These are phyloP conservation scores for Ophthalmotilapia sp. DNA, from an alignment of 2,113 vertebrate species.

Conservation along the genomic window DNA sequence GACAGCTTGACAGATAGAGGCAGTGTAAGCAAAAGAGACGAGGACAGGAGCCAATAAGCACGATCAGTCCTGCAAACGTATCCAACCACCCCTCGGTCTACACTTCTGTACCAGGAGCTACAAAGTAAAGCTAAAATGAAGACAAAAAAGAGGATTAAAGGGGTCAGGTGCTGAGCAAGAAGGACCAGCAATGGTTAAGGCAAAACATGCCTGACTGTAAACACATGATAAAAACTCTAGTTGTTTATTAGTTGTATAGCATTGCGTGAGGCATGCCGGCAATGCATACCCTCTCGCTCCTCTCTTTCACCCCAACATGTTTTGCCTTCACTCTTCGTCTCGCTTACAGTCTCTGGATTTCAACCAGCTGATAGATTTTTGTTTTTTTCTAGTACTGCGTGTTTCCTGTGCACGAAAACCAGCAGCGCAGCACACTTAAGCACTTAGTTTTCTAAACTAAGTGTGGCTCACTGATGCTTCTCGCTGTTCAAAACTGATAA, in stretches of 20 bases:
- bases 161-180: background rate
- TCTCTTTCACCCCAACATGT: background rate
- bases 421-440: background rate
- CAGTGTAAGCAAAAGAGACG: conserved; percentile 21
- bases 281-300: background rate
- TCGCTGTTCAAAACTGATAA: background rate
- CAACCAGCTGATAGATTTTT: background rate
- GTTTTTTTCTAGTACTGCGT: background rate
- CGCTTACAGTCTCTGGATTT: background rate
- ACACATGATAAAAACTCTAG: conserved; percentile 65
- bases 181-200: background rate
- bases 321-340: background rate
- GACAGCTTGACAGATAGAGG: conserved; percentile 66
- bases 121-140: background rate
- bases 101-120: background rate
- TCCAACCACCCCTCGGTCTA: background rate
- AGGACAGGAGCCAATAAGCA: background rate
- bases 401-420: background rate
- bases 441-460: background rate
- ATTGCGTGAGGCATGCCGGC: background rate
- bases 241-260: conserved; percentile 63
- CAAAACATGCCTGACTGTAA: conserved; percentile 62
- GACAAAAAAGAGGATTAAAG: background rate
- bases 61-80: background rate
- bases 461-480: background rate